Evolutionary conservation across 1,140 invertebrate genomes (phyloP).

Genomic region (Papilio glaucus): DNA sequence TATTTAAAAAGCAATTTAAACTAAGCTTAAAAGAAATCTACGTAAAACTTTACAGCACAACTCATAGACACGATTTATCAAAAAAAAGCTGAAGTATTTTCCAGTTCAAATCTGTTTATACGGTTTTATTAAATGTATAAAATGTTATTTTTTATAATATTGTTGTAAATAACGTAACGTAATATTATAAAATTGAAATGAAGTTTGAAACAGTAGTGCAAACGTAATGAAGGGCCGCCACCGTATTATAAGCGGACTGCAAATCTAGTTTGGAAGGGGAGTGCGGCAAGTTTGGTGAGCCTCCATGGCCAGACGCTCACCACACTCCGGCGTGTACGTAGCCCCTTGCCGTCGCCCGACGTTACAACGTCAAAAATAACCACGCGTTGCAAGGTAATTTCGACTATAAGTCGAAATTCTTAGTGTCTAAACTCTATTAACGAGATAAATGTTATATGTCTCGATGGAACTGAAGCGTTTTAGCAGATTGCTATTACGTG

Average conservation of each 20-base stretch:
- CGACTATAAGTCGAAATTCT: constrained; percentile 36
- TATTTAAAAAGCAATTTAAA: too few relatives aligned
- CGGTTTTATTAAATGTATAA: constrained; percentile 36
- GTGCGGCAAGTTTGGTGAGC: constrained; percentile 80
- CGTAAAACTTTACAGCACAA: too few relatives aligned
- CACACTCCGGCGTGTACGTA: constrained; percentile 74
- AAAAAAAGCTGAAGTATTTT: constrained; percentile 30
- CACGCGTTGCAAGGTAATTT: constrained; percentile 42
- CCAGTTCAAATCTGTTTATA: constrained; percentile 29
- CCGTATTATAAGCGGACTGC: constrained; percentile 80
- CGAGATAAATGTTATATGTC: constrained; percentile 3
- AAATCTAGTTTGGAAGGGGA: constrained; percentile 81
- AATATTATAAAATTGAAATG: constrained; percentile 60
- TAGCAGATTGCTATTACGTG: constrained; percentile 79
- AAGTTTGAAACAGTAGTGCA: constrained; percentile 72
- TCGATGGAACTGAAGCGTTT: constrained; percentile 37
- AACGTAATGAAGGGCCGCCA: constrained; percentile 75
- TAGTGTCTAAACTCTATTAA: constrained; percentile 39
- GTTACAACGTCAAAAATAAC: constrained; percentile 53
- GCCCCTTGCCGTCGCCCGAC: constrained; percentile 46
- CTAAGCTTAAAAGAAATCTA: too few relatives aligned
- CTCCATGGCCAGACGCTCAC: constrained; percentile 80
- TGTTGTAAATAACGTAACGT: not conserved
- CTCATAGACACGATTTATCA: too few relatives aligned
- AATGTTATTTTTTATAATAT: not conserved